These are phyloP conservation scores for Engraulis encrasicolus DNA, from an alignment of 2,113 vertebrate species.

Conservation along the genomic window DNA sequence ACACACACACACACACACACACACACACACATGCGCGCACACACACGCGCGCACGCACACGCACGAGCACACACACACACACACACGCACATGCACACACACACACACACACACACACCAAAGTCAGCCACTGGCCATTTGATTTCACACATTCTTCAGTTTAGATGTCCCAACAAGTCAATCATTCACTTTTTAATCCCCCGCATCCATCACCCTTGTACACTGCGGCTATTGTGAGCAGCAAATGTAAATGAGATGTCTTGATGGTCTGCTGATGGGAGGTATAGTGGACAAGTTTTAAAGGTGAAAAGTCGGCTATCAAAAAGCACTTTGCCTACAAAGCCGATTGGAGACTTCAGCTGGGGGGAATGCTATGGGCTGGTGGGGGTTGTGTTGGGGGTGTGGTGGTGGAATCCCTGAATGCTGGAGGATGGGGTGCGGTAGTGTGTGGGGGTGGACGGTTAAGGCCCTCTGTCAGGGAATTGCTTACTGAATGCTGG, in stretches of 20 bases:
- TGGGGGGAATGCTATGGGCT: background rate
- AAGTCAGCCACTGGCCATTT: conserved; percentile 50
- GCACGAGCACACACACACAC: too few relatives aligned
- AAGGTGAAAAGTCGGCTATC: conserved; percentile 40
- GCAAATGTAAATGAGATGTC: conserved; percentile 43
- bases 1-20: too few relatives aligned
- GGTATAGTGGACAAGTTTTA: conserved; percentile 33
- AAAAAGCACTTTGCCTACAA: conserved; percentile 30
- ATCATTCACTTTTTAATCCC: conserved; percentile 31
- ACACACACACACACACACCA: too few relatives aligned
- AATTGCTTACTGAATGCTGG: too few relatives aligned
- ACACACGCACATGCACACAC: too few relatives aligned
- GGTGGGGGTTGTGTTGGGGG: background rate
- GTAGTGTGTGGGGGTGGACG: too few relatives aligned
- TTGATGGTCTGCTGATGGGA: conserved; percentile 48
- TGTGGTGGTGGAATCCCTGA: too few relatives aligned
- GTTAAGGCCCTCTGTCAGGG: too few relatives aligned
- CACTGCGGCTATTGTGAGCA: background rate
- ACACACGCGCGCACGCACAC: too few relatives aligned
- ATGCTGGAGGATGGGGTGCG: too few relatives aligned
- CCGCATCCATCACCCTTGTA: background rate
- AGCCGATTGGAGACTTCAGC: conserved; percentile 34
- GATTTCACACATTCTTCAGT: conserved; percentile 49
- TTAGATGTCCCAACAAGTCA: conserved; percentile 15
- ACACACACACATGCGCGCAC: too few relatives aligned